These are phyloP conservation scores for Tenebrio molitor DNA, from an alignment of 1,140 invertebrate species.

Conservation along the genomic window DNA sequence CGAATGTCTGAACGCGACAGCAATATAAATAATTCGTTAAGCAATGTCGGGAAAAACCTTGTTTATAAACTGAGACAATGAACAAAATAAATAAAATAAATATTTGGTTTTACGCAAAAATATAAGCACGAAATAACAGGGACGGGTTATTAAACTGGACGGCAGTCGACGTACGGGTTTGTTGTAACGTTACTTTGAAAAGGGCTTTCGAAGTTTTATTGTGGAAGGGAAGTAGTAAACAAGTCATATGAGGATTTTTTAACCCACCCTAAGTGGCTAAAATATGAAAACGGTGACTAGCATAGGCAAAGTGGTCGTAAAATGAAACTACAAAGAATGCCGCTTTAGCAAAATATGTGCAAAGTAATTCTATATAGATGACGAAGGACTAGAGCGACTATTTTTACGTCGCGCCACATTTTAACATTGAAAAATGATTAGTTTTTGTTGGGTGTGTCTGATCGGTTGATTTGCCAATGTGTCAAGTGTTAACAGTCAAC, in stretches of 20 bases:
- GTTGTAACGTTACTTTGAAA: neutral
- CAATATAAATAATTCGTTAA: conserved; percentile 13
- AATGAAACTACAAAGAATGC: conserved; percentile 45
- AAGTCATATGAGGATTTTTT: conserved; percentile 32
- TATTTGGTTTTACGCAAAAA: conserved; percentile 26
- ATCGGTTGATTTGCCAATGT: neutral
- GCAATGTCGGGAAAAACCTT: conserved; percentile 2
- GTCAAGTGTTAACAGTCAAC: neutral
- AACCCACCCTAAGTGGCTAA: conserved; percentile 32
- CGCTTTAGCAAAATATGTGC: conserved; percentile 44
- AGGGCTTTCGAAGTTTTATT: conserved; percentile 24
- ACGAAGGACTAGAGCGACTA: conserved; percentile 14
- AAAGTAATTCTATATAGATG: conserved; percentile 41
- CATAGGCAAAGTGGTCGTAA: conserved; percentile 43
- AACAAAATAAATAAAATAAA: conserved; percentile 29
- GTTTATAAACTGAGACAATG: conserved; percentile 1
- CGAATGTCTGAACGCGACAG: conserved; percentile 23
- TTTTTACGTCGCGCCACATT: conserved; percentile 28
- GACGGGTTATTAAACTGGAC: too few relatives aligned
- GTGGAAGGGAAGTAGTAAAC: conserved; percentile 32
- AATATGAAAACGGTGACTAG: conserved; percentile 36
- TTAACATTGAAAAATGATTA: conserved; percentile 27
- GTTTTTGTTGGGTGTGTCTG: neutral
- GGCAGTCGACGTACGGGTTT: neutral
- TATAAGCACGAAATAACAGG: conserved; percentile 1